Percentiles rank a stretch among this genome's conserved stretches.
phyloP scores from a whole-genome alignment of 2,888 invertebrate genomes.

The Drosophila bunnanda region DNA sequence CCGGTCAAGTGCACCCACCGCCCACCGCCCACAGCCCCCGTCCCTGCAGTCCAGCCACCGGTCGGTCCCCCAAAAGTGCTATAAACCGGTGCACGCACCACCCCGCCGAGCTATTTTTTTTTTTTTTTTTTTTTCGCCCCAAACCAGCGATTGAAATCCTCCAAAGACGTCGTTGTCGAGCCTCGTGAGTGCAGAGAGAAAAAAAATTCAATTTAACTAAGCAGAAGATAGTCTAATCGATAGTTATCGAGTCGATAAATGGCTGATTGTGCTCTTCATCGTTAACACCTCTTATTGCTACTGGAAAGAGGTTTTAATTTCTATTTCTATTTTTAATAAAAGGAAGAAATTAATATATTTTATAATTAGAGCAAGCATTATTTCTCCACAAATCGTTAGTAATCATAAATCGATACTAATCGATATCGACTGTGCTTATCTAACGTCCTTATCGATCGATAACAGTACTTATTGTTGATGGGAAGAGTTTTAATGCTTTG shows the following conservation, averaged over 20 bases:
- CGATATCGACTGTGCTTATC: no score
- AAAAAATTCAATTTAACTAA: background rate
- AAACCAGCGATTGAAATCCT: constrained; percentile 27
- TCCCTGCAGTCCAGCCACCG: background rate
- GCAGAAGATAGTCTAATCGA: background rate
- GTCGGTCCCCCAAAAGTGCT: constrained; percentile 56
- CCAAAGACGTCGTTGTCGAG: constrained; percentile 26
- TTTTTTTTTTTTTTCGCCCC: background rate
- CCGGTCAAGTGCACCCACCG: constrained; percentile 66
- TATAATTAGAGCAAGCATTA: no score
- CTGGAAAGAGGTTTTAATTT: background rate
- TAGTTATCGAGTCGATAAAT: background rate
- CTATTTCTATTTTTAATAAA: no score
- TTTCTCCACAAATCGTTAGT: no score
- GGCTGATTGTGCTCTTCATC: background rate
- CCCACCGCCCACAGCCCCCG: background rate
- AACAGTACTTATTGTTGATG: no score
- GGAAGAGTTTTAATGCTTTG: no score
- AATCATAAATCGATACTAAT: no score
- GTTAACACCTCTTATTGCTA: background rate
- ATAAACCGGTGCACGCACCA: constrained; percentile 69
- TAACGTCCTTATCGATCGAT: no score
- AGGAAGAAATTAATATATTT: no score
- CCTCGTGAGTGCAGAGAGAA: constrained; percentile 12
- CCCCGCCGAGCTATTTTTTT: constrained; percentile 12